Evolutionary conservation across 2,888 invertebrate species (phyloP).

Genomic region (Acleris holmiana): DNA sequence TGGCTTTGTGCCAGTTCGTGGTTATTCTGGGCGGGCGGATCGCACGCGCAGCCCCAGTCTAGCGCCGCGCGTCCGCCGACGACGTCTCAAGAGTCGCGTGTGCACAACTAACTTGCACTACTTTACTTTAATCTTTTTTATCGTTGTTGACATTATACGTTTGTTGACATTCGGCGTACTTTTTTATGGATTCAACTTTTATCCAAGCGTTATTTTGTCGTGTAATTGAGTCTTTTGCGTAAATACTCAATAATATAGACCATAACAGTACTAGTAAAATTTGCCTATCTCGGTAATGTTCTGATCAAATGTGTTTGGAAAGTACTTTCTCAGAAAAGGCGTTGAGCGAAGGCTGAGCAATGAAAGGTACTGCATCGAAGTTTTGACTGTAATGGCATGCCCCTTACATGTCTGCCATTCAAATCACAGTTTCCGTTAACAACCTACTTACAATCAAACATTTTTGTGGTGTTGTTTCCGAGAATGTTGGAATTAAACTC

Average conservation of each 20-base stretch:
- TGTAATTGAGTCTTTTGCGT: not conserved
- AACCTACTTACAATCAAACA: slow-evolving; percentile 10
- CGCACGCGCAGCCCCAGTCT: slow-evolving; percentile 73
- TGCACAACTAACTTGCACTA: slow-evolving; percentile 23
- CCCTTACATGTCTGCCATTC: slow-evolving; percentile 26
- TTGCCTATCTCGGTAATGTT: slow-evolving; percentile 5
- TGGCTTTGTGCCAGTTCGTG: slow-evolving; percentile 67
- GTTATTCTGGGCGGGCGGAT: slow-evolving; percentile 76
- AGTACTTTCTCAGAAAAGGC: slow-evolving; percentile 49
- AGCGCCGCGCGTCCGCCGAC: slow-evolving; percentile 62
- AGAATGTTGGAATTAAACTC: slow-evolving; percentile 22
- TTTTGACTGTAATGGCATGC: slow-evolving; percentile 47
- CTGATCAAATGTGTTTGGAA: slow-evolving; percentile 24
- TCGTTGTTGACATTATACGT: slow-evolving; percentile 24
- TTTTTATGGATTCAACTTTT: slow-evolving; percentile 12
- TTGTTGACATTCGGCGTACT: slow-evolving; percentile 27
- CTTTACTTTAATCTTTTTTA: slow-evolving; percentile 24
- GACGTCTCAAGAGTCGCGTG: slow-evolving; percentile 34
- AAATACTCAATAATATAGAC: not conserved
- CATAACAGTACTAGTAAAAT: not conserved
- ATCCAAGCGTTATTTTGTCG: slow-evolving; percentile 1
- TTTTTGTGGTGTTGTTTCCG: slow-evolving; percentile 14
- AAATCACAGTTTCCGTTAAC: slow-evolving; percentile 7
- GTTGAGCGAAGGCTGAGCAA: slow-evolving; percentile 58
- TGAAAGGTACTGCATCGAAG: slow-evolving; percentile 64